These are phyloP conservation scores for Girardinus metallicus DNA, from an alignment of 2,797 vertebrate species.

Conservation along the genomic window DNA sequence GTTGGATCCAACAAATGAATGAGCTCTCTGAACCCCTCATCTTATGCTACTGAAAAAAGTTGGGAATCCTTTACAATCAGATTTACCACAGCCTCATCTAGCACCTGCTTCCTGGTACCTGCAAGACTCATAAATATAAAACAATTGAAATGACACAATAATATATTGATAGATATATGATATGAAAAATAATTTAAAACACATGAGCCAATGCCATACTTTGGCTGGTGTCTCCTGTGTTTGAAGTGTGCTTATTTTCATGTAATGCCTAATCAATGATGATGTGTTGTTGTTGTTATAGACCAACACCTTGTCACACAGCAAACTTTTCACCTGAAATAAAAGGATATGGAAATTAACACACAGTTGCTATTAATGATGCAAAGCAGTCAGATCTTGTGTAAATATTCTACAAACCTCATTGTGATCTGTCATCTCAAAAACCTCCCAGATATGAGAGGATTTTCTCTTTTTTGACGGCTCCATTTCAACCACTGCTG, in stretches of 20 bases:
- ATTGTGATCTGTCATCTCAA: neutral
- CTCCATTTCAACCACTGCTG: too few species aligned
- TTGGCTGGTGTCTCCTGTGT: conserved; percentile 4
- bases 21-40: neutral
- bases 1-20: neutral
- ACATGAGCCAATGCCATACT: neutral
- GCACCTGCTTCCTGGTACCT: conserved; percentile 2
- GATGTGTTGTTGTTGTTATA: neutral
- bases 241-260: neutral
- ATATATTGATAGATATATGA: too few species aligned
- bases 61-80: neutral
- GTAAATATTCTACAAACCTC: neutral
- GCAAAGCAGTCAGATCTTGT: neutral
- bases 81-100: neutral
- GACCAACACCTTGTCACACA: neutral
- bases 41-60: neutral
- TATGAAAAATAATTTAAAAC: neutral
- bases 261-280: neutral
- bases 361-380: neutral
- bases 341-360: neutral
- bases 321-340: neutral
- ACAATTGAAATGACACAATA: neutral
- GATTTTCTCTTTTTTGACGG: too few species aligned
- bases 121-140: neutral
- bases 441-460: neutral